Evolutionary conservation across 2,888 invertebrate genomes (phyloP).

Genomic region (Diachrysia chrysitis): DNA sequence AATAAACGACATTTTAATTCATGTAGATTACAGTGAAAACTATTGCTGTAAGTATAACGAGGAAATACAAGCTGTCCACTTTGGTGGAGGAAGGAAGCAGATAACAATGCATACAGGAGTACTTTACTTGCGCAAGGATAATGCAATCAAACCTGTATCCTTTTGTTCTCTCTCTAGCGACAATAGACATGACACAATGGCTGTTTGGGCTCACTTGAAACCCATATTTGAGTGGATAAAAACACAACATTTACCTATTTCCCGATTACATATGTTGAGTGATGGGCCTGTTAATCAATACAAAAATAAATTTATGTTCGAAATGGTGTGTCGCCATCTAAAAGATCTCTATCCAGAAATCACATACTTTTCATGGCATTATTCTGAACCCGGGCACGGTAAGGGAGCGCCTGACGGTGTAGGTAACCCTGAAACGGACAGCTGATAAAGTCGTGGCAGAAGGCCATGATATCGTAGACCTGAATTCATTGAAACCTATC

Average conservation of each 20-base stretch:
- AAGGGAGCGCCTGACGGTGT: constrained; percentile 66
- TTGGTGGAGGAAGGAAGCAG: constrained; percentile 44
- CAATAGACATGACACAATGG: constrained; percentile 38
- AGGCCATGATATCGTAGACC: constrained; percentile 35
- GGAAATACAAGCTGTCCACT: constrained; percentile 51
- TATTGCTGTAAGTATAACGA: constrained; percentile 33
- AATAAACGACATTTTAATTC: constrained; percentile 24
- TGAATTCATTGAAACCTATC: no score
- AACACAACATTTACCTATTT: constrained; percentile 37
- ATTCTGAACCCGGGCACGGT: constrained; percentile 69
- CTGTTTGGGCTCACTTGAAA: constrained; percentile 37
- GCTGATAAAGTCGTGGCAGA: constrained; percentile 40
- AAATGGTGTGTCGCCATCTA: constrained; percentile 49
- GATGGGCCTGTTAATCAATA: constrained; percentile 19
- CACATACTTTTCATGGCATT: constrained; percentile 64
- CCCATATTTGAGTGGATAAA: constrained; percentile 46
- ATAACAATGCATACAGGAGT: constrained; percentile 41
- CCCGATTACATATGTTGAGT: constrained; percentile 41
- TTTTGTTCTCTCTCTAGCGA: constrained; percentile 35
- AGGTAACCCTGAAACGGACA: constrained; percentile 64
- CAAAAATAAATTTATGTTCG: constrained; percentile 52
- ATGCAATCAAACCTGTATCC: constrained; percentile 6
- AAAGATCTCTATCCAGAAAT: no score
- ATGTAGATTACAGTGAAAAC: constrained; percentile 33
- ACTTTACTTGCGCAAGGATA: constrained; percentile 30